phyloP scores from a whole-genome alignment of 2,888 invertebrate genomes.

The Yponomeuta sedellus region DNA sequence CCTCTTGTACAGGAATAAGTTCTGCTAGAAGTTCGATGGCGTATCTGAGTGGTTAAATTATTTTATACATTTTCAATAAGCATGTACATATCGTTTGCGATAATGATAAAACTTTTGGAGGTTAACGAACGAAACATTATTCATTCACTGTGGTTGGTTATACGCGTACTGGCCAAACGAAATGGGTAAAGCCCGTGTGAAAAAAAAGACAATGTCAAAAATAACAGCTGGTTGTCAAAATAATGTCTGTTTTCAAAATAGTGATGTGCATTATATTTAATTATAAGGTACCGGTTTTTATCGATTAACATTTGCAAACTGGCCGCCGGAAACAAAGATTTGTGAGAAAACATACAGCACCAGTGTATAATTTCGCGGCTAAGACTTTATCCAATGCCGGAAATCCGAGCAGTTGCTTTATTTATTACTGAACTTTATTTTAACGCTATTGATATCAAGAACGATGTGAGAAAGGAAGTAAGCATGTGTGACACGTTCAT shows the following conservation, averaged over 20 bases:
- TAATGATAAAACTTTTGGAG: neutral
- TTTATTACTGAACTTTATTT: conserved; percentile 43
- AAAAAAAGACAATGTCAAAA: neutral
- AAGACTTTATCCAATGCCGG: conserved; percentile 36
- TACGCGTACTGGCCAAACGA: neutral
- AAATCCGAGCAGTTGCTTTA: conserved; percentile 58
- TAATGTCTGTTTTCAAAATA: conserved; percentile 34
- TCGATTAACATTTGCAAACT: neutral
- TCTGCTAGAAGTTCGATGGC: too few relatives aligned
- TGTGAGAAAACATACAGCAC: neutral
- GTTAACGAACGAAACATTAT: neutral
- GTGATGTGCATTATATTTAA: conserved; percentile 32
- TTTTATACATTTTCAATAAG: neutral
- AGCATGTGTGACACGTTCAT: conserved; percentile 64
- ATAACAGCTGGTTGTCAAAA: conserved; percentile 12
- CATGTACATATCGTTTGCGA: neutral
- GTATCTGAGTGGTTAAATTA: too few relatives aligned
- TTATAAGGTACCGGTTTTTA: conserved; percentile 15
- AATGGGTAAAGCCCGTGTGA: neutral
- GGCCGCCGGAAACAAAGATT: neutral
- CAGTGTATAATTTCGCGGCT: neutral
- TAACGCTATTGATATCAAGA: conserved; percentile 67
- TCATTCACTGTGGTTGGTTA: neutral
- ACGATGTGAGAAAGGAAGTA: conserved; percentile 75
- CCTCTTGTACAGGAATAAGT: too few relatives aligned